Percentiles rank a stretch among this genome's conserved stretches.
Conservation (phyloP, 1,140 invertebrate genomes). For the Bemisia tabaci region DNA sequence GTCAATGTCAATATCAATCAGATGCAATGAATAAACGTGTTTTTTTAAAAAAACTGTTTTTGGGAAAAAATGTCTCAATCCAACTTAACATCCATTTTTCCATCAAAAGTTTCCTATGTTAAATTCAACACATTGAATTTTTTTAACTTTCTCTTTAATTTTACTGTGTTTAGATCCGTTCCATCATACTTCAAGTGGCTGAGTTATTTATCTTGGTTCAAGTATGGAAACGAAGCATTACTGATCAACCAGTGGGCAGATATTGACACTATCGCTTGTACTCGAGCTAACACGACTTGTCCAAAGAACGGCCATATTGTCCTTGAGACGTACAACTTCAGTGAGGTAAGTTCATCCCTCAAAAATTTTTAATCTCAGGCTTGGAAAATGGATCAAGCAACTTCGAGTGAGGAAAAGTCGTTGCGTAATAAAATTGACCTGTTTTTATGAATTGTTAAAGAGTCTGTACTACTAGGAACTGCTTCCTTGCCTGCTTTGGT, state of each 20-base stretch:
- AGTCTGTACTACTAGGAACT: background rate
- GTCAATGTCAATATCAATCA: too few relatives aligned
- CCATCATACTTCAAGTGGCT: constrained; percentile 82
- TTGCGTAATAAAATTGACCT: constrained; percentile 3
- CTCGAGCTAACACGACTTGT: constrained; percentile 54
- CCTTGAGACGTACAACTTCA: constrained; percentile 63
- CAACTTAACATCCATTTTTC: too few relatives aligned
- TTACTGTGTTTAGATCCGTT: constrained; percentile 64
- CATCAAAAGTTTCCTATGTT: too few relatives aligned
- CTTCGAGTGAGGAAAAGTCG: background rate
- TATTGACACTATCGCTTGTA: constrained; percentile 55
- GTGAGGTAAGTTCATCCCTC: constrained; percentile 41
- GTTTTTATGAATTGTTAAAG: constrained; percentile 10
- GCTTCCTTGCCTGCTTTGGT: too few relatives aligned
- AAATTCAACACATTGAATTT: too few relatives aligned
- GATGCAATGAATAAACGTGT: too few relatives aligned
- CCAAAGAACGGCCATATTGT: constrained; percentile 59
- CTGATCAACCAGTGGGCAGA: constrained; percentile 86
- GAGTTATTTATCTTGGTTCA: constrained; percentile 89
- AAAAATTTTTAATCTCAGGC: background rate
- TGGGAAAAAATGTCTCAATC: too few relatives aligned
- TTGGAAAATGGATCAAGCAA: background rate
- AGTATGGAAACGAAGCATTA: constrained; percentile 83
- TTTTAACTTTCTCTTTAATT: too few relatives aligned
- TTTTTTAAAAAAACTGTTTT: too few relatives aligned